Evolutionary conservation across 2,797 vertebrate genomes (phyloP), one percentile per base, ranked within the genome.

Genomic region (Gymnopithys bicolor): DNA sequence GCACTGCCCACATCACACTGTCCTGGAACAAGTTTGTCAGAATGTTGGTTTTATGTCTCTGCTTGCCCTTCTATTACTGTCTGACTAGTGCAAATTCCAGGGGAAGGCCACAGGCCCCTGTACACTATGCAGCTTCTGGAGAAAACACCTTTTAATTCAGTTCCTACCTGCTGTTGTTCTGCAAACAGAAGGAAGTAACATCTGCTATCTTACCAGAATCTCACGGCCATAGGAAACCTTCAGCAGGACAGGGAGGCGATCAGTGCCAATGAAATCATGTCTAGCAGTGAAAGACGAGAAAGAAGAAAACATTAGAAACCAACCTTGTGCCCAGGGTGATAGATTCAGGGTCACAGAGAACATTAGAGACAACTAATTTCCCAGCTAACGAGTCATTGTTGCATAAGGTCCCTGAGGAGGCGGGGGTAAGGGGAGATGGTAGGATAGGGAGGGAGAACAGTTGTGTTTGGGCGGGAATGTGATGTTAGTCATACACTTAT

Each of bases 151-250:
- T 48, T 15, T 77, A 58, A 69, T 46, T 63, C 39, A 49, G 32
- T 33, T 66, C 73, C 78, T 69, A 78, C 76, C 58, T 88, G 62
- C 46, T 92, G 46, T 28, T 74, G 35, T 33, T 79, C 70, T 83
- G 64, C 52, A 79, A 92, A 78, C 30, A 56, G 60, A 85, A 51
- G 28, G 11, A 87, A 91, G 30, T 55, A 59, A 56, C 19, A 73
- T 32, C 33, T 51, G 71, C 64, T 56, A 32, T 53, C 99, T 98
- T 97, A 99, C 99, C 98, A 99, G 96, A 94, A 99, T 98, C 97
- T 99, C 99, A 96, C 98, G 98, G 85, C 99, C 99, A 39, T 98
- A 96, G 60, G 98, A 99, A 86, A 99, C 96, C 97, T 99, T 99
- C 94, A 99, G 97, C 49, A 99, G 95, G n/a, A 99, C 98, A 8